Percentiles rank a stretch among this genome's conserved stretches.
These are phyloP conservation scores for Rhorus exstirpatorius DNA, from an alignment of 2,888 invertebrate species.

Conservation along the genomic window DNA sequence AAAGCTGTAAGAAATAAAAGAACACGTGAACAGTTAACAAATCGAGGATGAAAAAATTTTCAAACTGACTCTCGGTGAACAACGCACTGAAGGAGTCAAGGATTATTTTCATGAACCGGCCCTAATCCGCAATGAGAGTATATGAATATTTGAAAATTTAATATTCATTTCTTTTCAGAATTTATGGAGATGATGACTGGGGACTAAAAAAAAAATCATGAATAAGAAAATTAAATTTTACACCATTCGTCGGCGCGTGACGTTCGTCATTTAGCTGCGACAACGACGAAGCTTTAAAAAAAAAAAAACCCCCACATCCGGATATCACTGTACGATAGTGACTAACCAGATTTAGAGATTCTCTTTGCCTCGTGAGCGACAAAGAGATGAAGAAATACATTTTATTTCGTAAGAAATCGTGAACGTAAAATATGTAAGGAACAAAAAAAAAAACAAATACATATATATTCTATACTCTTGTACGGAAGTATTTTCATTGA, in stretches of 20 bases:
- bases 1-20: too few relatives aligned
- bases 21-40: too few relatives aligned
- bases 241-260: conserved; percentile 3
- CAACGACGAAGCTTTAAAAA: not conserved
- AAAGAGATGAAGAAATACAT: conserved; percentile 27
- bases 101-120: too few relatives aligned
- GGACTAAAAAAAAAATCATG: conserved; percentile 86
- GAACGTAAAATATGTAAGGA: conserved; percentile 10
- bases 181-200: conserved; percentile 94
- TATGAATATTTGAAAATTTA: too few relatives aligned
- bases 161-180: conserved; percentile 89
- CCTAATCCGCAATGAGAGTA: too few relatives aligned
- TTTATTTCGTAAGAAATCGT: conserved; percentile 21
- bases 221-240: conserved; percentile 3
- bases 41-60: too few relatives aligned
- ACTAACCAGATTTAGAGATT: not conserved
- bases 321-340: not conserved
- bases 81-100: too few relatives aligned
- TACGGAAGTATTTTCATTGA: conserved; percentile 28
- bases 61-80: too few relatives aligned
- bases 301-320: not conserved
- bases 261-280: not conserved
- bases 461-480: conserved; percentile 32
- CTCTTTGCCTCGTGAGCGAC: conserved; percentile 2
- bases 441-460: conserved; percentile 27